A percentile compares a stretch with the other conserved stretches of the same genome.
Conservation (phyloP, 2,888 invertebrate species). For the Actias luna region DNA sequence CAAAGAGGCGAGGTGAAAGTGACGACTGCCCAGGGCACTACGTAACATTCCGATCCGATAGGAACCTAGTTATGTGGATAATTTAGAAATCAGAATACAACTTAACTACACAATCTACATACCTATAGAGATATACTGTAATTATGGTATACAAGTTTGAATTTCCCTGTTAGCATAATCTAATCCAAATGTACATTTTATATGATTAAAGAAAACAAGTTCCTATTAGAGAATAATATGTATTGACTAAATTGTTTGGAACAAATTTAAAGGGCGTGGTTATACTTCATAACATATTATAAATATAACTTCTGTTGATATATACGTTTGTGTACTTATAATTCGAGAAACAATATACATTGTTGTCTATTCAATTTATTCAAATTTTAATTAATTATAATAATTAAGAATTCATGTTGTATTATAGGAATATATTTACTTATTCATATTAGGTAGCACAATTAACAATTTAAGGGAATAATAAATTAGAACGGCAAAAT, state of each 20-base stretch:
- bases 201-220: neutral
- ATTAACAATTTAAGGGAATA: too few relatives aligned
- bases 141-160: constrained; percentile 1
- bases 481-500: too few relatives aligned
- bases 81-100: constrained; percentile 42
- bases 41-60: constrained; percentile 69
- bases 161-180: neutral
- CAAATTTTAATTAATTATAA: too few relatives aligned
- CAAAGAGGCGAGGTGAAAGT: constrained; percentile 72
- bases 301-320: too few relatives aligned
- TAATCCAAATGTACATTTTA: neutral
- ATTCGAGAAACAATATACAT: too few relatives aligned
- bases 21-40: constrained; percentile 59
- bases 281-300: too few relatives aligned
- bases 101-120: constrained; percentile 13
- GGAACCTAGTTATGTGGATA: constrained; percentile 50
- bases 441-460: too few relatives aligned
- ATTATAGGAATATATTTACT: too few relatives aligned
- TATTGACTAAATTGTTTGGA: neutral
- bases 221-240: neutral
- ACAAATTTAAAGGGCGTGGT: too few relatives aligned
- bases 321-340: too few relatives aligned
- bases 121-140: neutral
- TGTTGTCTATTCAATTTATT: too few relatives aligned
- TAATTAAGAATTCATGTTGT: too few relatives aligned